Percentiles rank a stretch among this genome's conserved stretches.
Evolutionary conservation across 1,140 invertebrate genomes (phyloP).

Genomic region (Rhizoglyphus robini): DNA sequence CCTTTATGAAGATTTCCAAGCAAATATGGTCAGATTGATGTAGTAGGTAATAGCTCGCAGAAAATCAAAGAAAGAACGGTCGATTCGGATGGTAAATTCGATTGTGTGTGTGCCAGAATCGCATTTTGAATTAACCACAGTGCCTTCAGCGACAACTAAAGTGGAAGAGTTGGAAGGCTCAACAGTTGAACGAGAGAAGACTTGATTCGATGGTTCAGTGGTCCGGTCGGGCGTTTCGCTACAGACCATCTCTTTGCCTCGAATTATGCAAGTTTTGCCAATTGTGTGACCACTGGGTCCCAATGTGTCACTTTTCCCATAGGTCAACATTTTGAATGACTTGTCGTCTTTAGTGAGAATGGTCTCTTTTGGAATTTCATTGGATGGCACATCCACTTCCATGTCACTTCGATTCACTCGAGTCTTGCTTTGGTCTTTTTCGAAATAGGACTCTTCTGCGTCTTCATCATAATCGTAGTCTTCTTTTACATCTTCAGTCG

Average conservation of each 20-base stretch:
- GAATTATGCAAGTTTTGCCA: slow-evolving; percentile 5
- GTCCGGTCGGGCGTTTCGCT: not conserved
- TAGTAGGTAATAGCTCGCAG: not conserved
- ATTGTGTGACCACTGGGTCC: not conserved
- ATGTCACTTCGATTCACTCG: not conserved
- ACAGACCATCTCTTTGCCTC: not conserved
- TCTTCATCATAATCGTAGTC: not conserved
- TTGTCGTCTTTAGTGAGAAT: not conserved
- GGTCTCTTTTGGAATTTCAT: slow-evolving; percentile 1
- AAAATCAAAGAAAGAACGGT: not conserved
- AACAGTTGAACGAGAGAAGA: no score
- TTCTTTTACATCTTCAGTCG: not conserved
- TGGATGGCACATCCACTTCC: not conserved
- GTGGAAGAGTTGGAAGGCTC: no score
- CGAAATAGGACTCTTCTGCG: not conserved
- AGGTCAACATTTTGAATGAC: not conserved
- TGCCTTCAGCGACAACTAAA: not conserved
- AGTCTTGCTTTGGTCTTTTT: not conserved
- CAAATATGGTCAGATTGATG: not conserved
- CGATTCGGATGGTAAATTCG: not conserved
- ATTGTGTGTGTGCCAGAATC: not conserved
- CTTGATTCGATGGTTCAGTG: not conserved
- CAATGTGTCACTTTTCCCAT: not conserved
- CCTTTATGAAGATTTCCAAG: not conserved
- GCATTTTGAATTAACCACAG: not conserved